These are phyloP conservation scores for Desmophyllum pertusum DNA, from an alignment of 92 coral and sea anemone genomes.

Conservation along the genomic window DNA sequence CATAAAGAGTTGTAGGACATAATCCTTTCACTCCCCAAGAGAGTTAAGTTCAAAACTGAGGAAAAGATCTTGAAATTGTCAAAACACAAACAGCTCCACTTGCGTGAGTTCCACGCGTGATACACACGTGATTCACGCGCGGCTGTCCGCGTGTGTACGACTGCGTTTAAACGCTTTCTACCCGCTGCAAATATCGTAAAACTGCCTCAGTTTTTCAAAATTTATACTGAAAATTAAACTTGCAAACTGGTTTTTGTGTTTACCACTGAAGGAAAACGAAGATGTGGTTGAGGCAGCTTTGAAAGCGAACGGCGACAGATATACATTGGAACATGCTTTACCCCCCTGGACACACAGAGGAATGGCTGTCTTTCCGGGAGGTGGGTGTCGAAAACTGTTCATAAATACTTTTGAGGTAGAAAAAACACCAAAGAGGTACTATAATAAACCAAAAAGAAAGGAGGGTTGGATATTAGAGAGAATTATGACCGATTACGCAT, in stretches of 20 bases:
- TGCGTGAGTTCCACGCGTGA: neutral
- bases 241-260: neutral
- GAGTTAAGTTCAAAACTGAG: too few relatives aligned
- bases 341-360: conserved; percentile 88
- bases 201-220: neutral
- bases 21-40: too few relatives aligned
- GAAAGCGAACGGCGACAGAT: conserved; percentile 54
- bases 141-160: too few relatives aligned
- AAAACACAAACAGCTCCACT: too few relatives aligned
- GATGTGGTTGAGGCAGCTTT: conserved; percentile 78
- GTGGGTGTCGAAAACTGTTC: conserved; percentile 37
- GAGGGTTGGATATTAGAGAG: too few relatives aligned
- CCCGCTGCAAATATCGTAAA: neutral
- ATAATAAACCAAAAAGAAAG: too few relatives aligned
- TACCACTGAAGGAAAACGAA: conserved; percentile 81
- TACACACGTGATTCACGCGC: too few relatives aligned
- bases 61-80: too few relatives aligned
- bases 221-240: neutral
- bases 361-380: conserved; percentile 73
- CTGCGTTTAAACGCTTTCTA: too few relatives aligned
- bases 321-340: conserved; percentile 64
- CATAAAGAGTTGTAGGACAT: too few relatives aligned
- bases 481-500: too few relatives aligned
- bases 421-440: neutral
- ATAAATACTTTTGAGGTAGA: neutral